These are phyloP conservation scores for Choloepus didactylus DNA, from an alignment of 2,797 vertebrate species.

Conservation along the genomic window DNA sequence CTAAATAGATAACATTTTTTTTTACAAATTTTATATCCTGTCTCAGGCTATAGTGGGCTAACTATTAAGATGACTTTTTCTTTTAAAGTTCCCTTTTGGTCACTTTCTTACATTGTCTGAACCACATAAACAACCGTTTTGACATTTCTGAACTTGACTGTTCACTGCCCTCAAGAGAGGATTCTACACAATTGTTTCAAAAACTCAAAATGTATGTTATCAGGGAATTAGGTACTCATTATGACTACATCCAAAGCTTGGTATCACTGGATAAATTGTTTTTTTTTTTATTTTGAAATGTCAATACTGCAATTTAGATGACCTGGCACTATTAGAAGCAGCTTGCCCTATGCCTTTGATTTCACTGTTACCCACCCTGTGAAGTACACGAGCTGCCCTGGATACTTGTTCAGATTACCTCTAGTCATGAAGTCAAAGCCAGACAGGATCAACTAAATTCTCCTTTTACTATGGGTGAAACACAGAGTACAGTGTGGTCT, in stretches of 20 bases:
- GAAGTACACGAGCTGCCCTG: not conserved
- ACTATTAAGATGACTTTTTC: not conserved
- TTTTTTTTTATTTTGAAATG: slow-evolving; percentile 71
- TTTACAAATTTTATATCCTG: not conserved
- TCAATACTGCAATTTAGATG: slow-evolving; percentile 75
- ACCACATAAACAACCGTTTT: not conserved
- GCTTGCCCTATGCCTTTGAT: slow-evolving; percentile 80
- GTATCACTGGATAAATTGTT: slow-evolving; percentile 32
- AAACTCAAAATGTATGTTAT: slow-evolving; percentile 20
- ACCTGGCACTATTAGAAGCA: slow-evolving; percentile 46
- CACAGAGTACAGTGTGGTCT: not conserved
- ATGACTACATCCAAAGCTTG: slow-evolving; percentile 39
- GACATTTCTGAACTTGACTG: slow-evolving; percentile 26
- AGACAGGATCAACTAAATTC: slow-evolving; percentile 39
- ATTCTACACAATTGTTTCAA: slow-evolving; percentile 13
- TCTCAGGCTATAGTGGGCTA: not conserved
- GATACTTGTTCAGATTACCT: not conserved
- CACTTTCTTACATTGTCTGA: not conserved
- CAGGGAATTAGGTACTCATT: slow-evolving; percentile 43
- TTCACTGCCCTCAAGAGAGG: not conserved
- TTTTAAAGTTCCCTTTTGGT: not conserved
- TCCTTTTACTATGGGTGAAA: not conserved
- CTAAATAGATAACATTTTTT: not conserved
- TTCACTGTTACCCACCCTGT: slow-evolving; percentile 22
- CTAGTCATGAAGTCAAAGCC: slow-evolving; percentile 8